phyloP scores from a whole-genome alignment of 2,888 invertebrate species.

The Dione juno region DNA sequence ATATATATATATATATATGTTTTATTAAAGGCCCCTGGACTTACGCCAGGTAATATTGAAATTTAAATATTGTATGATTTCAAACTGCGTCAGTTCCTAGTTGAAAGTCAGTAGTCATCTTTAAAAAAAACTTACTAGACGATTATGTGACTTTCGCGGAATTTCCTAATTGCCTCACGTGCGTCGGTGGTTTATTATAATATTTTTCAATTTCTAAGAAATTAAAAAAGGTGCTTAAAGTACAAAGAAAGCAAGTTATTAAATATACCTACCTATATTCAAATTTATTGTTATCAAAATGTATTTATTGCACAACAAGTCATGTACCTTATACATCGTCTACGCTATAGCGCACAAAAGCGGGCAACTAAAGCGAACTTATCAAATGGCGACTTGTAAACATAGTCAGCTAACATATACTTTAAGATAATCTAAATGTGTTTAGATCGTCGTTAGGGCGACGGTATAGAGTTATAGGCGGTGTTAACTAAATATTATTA shows the following conservation, averaged over 20 bases:
- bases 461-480: slow-evolving; percentile 64
- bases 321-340: slow-evolving; percentile 35
- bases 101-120: slow-evolving; percentile 20
- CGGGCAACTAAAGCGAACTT: slow-evolving; percentile 45
- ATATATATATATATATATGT: too few relatives aligned
- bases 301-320: slow-evolving; percentile 43
- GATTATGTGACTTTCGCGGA: slow-evolving; percentile 26
- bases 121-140: slow-evolving; percentile 20
- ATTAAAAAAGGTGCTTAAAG: background rate
- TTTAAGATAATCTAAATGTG: slow-evolving; percentile 63
- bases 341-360: slow-evolving; percentile 29
- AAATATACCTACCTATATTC: slow-evolving; percentile 2
- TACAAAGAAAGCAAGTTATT: background rate
- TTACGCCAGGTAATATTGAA: slow-evolving; percentile 61
- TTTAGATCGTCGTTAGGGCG: slow-evolving; percentile 62
- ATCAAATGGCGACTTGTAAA: slow-evolving; percentile 48
- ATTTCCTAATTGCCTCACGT: slow-evolving; percentile 17
- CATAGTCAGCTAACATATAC: slow-evolving; percentile 34
- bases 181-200: slow-evolving; percentile 1
- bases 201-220: slow-evolving; percentile 10
- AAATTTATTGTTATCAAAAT: slow-evolving; percentile 24
- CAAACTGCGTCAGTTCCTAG: slow-evolving; percentile 4
- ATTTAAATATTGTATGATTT: slow-evolving; percentile 64
- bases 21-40: slow-evolving; percentile 65
- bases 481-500: slow-evolving; percentile 74